Evolutionary conservation across 2,113 vertebrate species (phyloP).

Genomic region (Mesocricetus auratus): DNA sequence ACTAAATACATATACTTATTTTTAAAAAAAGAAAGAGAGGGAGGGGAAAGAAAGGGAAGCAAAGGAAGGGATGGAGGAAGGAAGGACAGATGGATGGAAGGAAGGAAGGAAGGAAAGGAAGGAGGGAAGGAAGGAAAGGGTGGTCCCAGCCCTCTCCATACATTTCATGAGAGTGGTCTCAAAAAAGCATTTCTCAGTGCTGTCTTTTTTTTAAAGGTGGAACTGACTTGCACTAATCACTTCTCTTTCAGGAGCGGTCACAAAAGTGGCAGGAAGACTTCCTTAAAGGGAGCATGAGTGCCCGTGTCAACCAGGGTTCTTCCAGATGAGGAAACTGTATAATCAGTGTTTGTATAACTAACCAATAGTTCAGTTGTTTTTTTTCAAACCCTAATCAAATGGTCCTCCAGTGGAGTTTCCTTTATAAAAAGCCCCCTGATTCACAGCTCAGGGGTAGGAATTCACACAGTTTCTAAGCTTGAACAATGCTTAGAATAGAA

Average conservation of each 20-base stretch:
- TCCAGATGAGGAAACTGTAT: neutral
- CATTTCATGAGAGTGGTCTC: neutral
- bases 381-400: constrained; percentile 29
- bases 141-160: neutral
- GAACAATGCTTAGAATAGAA: constrained; percentile 55
- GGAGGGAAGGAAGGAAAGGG: too few species aligned
- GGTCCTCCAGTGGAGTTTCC: constrained; percentile 56
- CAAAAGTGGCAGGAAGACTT: constrained; percentile 16
- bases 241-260: constrained; percentile 40
- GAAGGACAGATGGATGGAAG: too few species aligned
- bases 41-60: neutral
- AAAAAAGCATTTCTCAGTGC: neutral
- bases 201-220: neutral
- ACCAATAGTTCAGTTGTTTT: neutral
- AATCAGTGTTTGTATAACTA: neutral
- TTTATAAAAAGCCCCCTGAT: constrained; percentile 68
- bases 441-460: constrained; percentile 56
- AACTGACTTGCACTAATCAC: neutral
- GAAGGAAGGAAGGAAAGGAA: fast-evolving
- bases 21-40: too few species aligned
- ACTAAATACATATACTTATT: too few species aligned
- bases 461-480: constrained; percentile 55
- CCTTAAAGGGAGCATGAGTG: neutral
- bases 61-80: neutral
- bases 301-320: neutral